Evolutionary conservation across 2,113 vertebrate species (phyloP).

Genomic region (Notarius quadriscutis): DNA sequence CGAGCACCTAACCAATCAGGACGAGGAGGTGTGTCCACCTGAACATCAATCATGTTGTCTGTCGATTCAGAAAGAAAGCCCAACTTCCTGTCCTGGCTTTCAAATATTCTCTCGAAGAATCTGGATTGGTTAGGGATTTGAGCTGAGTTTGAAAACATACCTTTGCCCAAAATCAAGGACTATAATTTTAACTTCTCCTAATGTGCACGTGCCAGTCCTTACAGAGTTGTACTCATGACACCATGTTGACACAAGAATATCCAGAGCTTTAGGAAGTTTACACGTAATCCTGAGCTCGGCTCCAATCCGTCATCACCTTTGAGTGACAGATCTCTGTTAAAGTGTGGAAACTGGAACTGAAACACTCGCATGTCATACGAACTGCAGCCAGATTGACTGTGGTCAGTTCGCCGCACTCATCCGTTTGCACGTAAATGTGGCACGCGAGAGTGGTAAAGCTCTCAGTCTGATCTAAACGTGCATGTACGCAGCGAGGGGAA

Average conservation of each 20-base stretch:
- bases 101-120: neutral
- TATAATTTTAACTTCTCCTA: neutral
- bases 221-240: neutral
- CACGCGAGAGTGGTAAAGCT: conserved; percentile 19
- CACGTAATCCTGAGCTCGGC: conserved; percentile 9
- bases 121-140: neutral
- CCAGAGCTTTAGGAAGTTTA: conserved; percentile 10
- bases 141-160: neutral
- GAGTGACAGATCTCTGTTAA: conserved; percentile 10
- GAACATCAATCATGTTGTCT: neutral
- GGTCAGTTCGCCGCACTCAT: conserved; percentile 15
- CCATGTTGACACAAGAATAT: conserved; percentile 23
- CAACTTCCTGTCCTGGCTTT: neutral
- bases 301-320: neutral
- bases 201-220: neutral
- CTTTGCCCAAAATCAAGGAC: neutral
- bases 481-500: conserved; percentile 21
- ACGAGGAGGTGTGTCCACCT: neutral
- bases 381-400: conserved; percentile 21
- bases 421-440: conserved; percentile 15
- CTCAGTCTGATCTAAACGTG: neutral
- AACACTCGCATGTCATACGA: neutral
- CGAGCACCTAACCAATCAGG: neutral
- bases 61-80: neutral
- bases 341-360: conserved; percentile 6